Evolutionary conservation across 1,140 invertebrate genomes (phyloP), one percentile per base, ranked within the genome.

Genomic region (Pseudomyrmex dendroicus): DNA sequence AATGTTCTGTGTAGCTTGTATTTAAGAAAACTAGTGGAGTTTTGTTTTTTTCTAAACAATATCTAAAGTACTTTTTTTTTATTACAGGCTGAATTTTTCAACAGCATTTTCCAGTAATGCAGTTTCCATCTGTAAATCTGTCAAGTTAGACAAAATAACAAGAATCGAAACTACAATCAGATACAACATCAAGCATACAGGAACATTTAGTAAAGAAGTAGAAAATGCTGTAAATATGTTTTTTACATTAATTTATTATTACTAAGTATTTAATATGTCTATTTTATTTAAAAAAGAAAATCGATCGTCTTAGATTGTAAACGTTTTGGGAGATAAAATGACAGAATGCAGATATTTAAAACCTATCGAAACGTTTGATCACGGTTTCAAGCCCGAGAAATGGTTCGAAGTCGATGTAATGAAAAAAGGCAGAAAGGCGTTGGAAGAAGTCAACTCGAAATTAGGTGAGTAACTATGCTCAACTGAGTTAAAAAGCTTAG

Each of bases 81-180:
- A 92, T 95, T 93, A 62, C 91, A 97, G 98, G 91, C 96, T 98
- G 82, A 99, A 98, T 94, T 99, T 99, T 93, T 98, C 98, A 10
- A 99, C 98, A 56, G 96, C 98, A 0, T 98, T 98, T 91, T 99
- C 98, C 1, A 99, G 98, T 84, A 99, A 99, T 94, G 98, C 98
- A 67, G 97, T 99, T 3, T 98, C 98, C 46, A 99, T 99, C 86
- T 99, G 98, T 92, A 95, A 97, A 85, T 97, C 98, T 83, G 95
- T 98, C 67, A 96, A 97, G 8, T 92, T 99, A 7, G 92, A 93
- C 35, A 95, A 96, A 92, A 95, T 99, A 1, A 95, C 93, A 1
- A 95, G 98, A 70, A 94, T 99, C 68, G 98, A 99, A 95, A 94
- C 95, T 20, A 97, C 98, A 0, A 96, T 95, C 2, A 95, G 98